Conservation (phyloP, 2,113 vertebrate species). For the Heterotilapia buettikoferi region DNA sequence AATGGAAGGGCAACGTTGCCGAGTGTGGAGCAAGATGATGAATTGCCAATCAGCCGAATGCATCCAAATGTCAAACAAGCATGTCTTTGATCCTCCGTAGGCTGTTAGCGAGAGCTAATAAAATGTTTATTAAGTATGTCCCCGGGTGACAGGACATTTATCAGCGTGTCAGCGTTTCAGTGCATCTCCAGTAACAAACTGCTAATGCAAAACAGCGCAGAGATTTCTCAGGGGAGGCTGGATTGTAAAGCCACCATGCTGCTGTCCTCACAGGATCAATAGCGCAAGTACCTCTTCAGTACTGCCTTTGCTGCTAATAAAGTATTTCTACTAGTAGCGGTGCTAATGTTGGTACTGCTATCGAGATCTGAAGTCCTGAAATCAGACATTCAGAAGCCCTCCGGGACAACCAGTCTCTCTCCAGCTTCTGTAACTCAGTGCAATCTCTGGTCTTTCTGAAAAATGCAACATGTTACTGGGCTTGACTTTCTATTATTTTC, state of each 20-base stretch:
- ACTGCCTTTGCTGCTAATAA: background rate
- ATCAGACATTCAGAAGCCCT: background rate
- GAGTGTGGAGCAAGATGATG: slow-evolving; percentile 18
- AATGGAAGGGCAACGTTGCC: background rate
- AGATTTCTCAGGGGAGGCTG: slow-evolving; percentile 22
- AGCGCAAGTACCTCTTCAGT: background rate
- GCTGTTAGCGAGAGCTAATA: slow-evolving; percentile 32
- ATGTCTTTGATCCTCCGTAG: slow-evolving; percentile 21
- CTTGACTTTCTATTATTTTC: background rate
- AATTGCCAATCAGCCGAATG: slow-evolving; percentile 49
- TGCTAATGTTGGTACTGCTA: background rate
- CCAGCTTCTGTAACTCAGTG: background rate
- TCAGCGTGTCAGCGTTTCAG: slow-evolving; percentile 26
- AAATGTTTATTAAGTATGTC: slow-evolving; percentile 54
- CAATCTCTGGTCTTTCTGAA: background rate
- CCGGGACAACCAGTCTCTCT: background rate
- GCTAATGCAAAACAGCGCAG: background rate
- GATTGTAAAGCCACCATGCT: background rate
- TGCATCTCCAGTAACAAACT: slow-evolving; percentile 6
- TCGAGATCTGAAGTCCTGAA: background rate
- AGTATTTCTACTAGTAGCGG: background rate
- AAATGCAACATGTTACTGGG: background rate
- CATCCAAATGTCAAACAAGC: slow-evolving; percentile 47
- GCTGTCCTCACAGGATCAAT: background rate
- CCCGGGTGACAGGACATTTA: slow-evolving; percentile 36